Evolutionary conservation across 2,888 invertebrate species (phyloP).

Genomic region (Phortica magna): DNA sequence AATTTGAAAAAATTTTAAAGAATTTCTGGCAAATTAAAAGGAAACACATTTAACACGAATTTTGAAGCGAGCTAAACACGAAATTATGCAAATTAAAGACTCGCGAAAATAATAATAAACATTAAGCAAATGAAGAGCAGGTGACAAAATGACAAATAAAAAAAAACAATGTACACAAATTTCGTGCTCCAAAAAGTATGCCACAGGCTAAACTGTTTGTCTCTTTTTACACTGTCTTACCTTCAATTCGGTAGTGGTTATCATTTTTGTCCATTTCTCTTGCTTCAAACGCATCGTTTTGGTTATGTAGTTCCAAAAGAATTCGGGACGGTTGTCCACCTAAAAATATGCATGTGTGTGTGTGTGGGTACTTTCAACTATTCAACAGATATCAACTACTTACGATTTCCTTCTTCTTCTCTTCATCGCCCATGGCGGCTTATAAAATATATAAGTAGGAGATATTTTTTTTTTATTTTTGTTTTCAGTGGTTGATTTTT

Average conservation of each 20-base stretch:
- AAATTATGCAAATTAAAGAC: constrained; percentile 53
- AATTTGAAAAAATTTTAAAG: constrained; percentile 43
- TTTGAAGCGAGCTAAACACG: background rate
- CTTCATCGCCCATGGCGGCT: constrained; percentile 24
- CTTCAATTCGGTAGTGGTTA: constrained; percentile 59
- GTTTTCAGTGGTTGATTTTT: too few species aligned
- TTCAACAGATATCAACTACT: background rate
- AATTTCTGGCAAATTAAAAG: constrained; percentile 39
- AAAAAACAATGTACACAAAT: background rate
- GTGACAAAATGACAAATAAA: background rate
- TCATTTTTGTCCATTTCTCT: constrained; percentile 70
- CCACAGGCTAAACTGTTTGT: background rate
- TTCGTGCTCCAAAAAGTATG: background rate
- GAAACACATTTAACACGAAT: constrained; percentile 37
- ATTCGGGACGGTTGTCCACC: constrained; percentile 59
- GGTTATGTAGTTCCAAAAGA: constrained; percentile 66
- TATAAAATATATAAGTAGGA: background rate
- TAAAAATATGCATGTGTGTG: constrained; percentile 40
- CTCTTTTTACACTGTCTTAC: constrained; percentile 45
- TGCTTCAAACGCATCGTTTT: constrained; percentile 67
- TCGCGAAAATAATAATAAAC: constrained; percentile 41
- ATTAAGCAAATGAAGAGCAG: constrained; percentile 13
- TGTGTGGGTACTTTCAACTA: background rate
- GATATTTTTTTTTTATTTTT: too few species aligned
- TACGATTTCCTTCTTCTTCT: constrained; percentile 32